phyloP scores from a whole-genome alignment of 92 coral and sea anemone genomes.

The Micromussa lordhowensis region DNA sequence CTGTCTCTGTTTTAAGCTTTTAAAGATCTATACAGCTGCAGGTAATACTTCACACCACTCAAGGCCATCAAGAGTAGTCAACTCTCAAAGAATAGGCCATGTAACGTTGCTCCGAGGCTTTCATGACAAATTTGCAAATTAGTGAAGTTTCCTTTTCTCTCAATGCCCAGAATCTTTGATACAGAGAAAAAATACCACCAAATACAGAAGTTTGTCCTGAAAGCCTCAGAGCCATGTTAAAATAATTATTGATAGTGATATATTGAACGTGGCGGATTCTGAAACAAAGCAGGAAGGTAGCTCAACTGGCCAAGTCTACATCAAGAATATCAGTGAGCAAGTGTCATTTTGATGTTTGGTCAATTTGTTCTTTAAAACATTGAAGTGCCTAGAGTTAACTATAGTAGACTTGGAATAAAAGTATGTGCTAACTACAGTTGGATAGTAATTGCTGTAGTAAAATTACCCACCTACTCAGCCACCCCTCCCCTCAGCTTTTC shows the following conservation, averaged over 20 bases:
- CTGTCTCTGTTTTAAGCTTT: neutral
- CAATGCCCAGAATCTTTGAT: too few species aligned
- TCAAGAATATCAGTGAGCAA: neutral
- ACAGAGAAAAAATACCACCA: too few species aligned
- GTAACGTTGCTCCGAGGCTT: too few species aligned
- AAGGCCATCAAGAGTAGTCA: neutral
- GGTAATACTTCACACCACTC: neutral
- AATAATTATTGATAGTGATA: too few species aligned
- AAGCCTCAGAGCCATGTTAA: too few species aligned
- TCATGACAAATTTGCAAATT: too few species aligned
- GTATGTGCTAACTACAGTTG: neutral
- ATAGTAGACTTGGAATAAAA: neutral
- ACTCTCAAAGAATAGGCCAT: too few species aligned
- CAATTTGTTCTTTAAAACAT: neutral
- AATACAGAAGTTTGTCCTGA: too few species aligned
- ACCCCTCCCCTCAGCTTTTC: too few species aligned
- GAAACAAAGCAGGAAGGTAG: neutral
- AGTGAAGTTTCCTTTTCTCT: neutral
- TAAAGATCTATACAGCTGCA: neutral
- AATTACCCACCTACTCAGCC: too few species aligned
- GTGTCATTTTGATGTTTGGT: neutral
- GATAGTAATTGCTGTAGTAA: too few species aligned
- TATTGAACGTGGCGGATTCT: too few species aligned
- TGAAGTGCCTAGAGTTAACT: neutral
- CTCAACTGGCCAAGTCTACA: conserved; percentile 12